These are phyloP conservation scores for Pentalonia nigronervosa DNA, from an alignment of 1,140 invertebrate genomes.

Conservation along the genomic window DNA sequence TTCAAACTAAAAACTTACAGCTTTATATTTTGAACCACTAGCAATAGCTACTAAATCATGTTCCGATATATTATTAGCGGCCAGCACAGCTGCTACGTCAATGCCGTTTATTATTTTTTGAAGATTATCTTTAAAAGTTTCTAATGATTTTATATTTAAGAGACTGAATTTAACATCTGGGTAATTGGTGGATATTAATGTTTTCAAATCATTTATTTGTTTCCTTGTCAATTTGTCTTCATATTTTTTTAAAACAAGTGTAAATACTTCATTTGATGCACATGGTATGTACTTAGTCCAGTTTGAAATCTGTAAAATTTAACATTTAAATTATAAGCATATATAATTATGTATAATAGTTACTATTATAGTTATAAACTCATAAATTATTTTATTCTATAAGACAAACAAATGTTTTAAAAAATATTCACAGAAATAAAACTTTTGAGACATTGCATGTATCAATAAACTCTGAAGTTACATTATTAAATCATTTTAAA, in stretches of 20 bases:
- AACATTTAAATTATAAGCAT: not conserved
- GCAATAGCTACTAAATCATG: constrained; percentile 27
- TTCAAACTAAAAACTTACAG: not conserved
- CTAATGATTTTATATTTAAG: constrained; percentile 4
- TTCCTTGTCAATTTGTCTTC: not conserved
- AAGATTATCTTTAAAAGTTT: constrained; percentile 14
- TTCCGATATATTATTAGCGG: not conserved
- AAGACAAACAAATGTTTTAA: not conserved
- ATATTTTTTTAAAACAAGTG: constrained; percentile 36
- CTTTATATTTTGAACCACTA: constrained; percentile 26
- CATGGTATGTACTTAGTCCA: not conserved
- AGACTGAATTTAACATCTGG: constrained; percentile 33
- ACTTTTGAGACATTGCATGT: not conserved
- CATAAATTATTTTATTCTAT: not conserved
- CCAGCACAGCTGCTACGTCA: not conserved
- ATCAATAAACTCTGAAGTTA: not conserved
- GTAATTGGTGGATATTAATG: constrained; percentile 29
- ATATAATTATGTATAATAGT: not conserved
- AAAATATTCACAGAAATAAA: not conserved
- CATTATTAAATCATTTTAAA: not conserved
- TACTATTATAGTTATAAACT: not conserved
- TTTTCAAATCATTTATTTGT: not conserved
- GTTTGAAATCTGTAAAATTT: constrained; percentile 10
- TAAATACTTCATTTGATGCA: constrained; percentile 25
- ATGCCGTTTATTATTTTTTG: not conserved